Base-by-base conservation (phyloP, 2,797 vertebrate genomes). In the Gymnopithys bicolor region DNA sequence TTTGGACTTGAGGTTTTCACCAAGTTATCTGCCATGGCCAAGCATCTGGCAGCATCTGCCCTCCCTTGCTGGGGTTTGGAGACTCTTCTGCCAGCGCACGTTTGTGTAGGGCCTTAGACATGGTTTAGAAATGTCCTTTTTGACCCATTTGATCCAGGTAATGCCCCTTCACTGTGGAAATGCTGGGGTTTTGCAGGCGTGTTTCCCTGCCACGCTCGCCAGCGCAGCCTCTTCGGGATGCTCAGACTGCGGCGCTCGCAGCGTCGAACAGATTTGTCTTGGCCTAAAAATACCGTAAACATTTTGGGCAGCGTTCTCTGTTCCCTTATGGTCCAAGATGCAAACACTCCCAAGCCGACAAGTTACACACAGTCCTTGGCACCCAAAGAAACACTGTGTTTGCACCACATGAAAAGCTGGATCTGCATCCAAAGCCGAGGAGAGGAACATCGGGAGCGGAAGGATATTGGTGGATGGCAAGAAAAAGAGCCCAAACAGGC, bases 341-440 rank as follows among this genome's bases (percentile, higher is more conserved):
- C 93, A 94, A 95, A 97, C 90, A 91, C 86, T 93, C 90, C 83
- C 90, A 25, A 93, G 90, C 91, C 46, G 70, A 84, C 62, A 15
- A 91, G 95, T 93, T 87, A 73, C 96, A 69, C 81, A 6, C 84
- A 81, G 94, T 90, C 94, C 93, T 92, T 95, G 96, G 94, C 94
- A 94, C 93, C 89, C 92, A 66, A 22, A 67, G 92, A 41, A 82
- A 39, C 37, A 7, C 86, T 89, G 51, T 90, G 83, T 95, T 91
- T 93, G 88, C 89, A 95, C 91, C 94, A 94, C 91, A 92, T 82
- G 91, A 76, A 69, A n/a, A 90, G 88, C 94, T 93, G 95, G 80
- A 87, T 24, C 89, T 4, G 67, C 75, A 41, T 79, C 87, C 92
- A 84, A 46, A 79, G 92, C 70, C 9, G 8, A 39, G 75, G 43